Evolutionary conservation across 2,113 vertebrate genomes (phyloP).

Genomic region (Lipotes vexillifer): DNA sequence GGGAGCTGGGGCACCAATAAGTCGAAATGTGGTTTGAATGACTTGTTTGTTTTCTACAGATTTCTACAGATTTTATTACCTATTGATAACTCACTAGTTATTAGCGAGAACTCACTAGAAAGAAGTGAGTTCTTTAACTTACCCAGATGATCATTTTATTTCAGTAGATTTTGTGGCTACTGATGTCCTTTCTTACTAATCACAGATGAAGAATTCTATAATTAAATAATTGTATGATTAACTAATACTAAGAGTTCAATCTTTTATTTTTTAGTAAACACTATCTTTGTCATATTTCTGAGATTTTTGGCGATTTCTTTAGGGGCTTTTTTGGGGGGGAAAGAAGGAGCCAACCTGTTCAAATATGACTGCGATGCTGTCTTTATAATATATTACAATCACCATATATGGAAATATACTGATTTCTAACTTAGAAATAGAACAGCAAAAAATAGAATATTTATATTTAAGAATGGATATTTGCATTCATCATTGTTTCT

Average conservation of each 20-base stretch:
- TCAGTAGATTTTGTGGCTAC: background rate
- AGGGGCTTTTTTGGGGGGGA: background rate
- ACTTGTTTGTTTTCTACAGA: background rate
- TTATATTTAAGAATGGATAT: background rate
- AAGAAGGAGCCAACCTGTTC: background rate
- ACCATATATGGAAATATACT: background rate
- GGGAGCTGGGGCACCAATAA: background rate
- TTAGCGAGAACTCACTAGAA: background rate
- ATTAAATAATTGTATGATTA: background rate
- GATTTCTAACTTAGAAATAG: background rate
- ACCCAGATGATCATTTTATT: background rate
- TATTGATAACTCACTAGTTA: background rate
- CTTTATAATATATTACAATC: background rate
- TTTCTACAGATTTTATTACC: background rate
- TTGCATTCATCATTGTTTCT: background rate
- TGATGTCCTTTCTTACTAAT: background rate
- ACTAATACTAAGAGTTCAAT: background rate
- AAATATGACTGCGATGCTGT: background rate
- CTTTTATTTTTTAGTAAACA: background rate
- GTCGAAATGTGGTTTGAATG: background rate
- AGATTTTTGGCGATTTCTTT: background rate
- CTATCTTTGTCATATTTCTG: background rate
- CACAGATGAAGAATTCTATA: background rate
- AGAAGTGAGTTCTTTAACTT: background rate
- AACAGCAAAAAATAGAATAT: background rate